phyloP scores from a whole-genome alignment of 2,113 vertebrate genomes.

The Sylvia atricapilla region DNA sequence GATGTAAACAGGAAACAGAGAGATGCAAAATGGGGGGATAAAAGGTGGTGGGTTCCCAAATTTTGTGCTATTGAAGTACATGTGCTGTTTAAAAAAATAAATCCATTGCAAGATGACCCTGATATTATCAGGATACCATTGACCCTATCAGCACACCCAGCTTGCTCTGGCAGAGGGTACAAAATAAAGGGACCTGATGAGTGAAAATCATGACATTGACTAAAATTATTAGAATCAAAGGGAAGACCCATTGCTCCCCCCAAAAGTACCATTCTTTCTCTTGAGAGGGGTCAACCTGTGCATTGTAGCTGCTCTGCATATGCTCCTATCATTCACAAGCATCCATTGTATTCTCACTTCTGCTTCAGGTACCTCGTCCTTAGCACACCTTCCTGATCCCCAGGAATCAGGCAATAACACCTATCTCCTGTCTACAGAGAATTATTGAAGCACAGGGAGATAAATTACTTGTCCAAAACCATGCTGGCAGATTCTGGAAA shows the following conservation, averaged over 20 bases:
- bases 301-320: neutral
- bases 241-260: neutral
- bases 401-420: neutral
- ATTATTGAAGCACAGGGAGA: neutral
- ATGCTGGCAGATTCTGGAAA: neutral
- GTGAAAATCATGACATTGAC: neutral
- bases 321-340: neutral
- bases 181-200: neutral
- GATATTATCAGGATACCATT: neutral
- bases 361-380: neutral
- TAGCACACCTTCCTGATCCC: neutral
- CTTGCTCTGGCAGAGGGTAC: neutral
- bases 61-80: neutral
- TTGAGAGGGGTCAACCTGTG: neutral
- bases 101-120: neutral
- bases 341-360: neutral
- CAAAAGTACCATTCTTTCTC: neutral
- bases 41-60: neutral
- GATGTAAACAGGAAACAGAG: neutral
- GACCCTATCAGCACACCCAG: neutral
- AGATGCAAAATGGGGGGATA: neutral
- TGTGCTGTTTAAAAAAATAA: neutral
- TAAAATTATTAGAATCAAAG: neutral
- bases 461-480: neutral
- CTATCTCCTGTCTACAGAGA: neutral